These are phyloP conservation scores for Triplophysa dalaica DNA, from an alignment of 2,113 vertebrate genomes.

Conservation along the genomic window DNA sequence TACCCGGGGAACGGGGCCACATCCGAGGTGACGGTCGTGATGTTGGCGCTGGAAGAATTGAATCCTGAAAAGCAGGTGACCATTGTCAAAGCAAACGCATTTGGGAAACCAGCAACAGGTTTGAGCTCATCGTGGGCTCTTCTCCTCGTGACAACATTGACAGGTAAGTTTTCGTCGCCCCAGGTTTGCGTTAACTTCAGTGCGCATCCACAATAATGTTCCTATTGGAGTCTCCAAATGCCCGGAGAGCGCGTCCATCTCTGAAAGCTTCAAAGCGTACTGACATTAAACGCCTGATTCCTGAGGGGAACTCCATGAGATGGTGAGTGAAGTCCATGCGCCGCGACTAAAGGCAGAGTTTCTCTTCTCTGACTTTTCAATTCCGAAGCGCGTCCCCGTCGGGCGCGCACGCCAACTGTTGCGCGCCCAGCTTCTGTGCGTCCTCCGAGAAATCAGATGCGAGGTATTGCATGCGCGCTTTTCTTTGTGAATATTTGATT, in stretches of 20 bases:
- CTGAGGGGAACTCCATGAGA: slow-evolving; percentile 14
- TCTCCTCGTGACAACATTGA: not conserved
- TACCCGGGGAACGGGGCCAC: slow-evolving; percentile 58
- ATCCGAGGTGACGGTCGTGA: slow-evolving; percentile 56
- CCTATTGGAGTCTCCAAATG: slow-evolving; percentile 27
- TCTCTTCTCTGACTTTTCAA: not conserved
- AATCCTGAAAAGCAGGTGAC: slow-evolving; percentile 65
- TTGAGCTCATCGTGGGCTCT: slow-evolving; percentile 29
- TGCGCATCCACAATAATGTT: not conserved
- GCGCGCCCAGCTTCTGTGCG: slow-evolving; percentile 16
- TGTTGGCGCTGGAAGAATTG: slow-evolving; percentile 69
- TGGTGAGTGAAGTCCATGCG: not conserved
- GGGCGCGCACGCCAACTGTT: slow-evolving; percentile 7
- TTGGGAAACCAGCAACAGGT: slow-evolving; percentile 13
- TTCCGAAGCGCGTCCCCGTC: not conserved
- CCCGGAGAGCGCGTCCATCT: slow-evolving; percentile 1
- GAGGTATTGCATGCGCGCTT: no score
- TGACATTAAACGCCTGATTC: not conserved
- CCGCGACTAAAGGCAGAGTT: not conserved
- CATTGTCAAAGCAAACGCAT: slow-evolving; percentile 51
- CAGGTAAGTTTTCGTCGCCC: slow-evolving; percentile 8
- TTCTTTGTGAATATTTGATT: not conserved
- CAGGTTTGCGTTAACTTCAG: slow-evolving; percentile 10
- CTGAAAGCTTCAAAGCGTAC: not conserved
- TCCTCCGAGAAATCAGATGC: not conserved